Evolutionary conservation across 2,797 vertebrate genomes (phyloP).

Genomic region (Babyrousa celebensis): DNA sequence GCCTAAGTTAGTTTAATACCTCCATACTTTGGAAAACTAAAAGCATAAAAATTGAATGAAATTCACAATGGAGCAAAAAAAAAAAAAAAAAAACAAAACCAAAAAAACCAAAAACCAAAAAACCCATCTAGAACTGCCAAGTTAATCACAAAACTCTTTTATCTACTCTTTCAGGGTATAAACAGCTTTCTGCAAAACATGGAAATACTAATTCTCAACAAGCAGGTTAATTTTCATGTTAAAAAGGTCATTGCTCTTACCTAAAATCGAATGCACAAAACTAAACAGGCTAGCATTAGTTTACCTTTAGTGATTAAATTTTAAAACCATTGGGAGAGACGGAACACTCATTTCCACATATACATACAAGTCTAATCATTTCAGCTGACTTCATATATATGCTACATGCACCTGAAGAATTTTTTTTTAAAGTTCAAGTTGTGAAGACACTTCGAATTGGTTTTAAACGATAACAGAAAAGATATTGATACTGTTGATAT

Average conservation of each 20-base stretch:
- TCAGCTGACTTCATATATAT: conserved; percentile 50
- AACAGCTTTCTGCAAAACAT: conserved; percentile 89
- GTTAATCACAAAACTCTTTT: conserved; percentile 88
- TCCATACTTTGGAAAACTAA: conserved; percentile 85
- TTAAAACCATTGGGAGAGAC: conserved; percentile 78
- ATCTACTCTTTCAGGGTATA: conserved; percentile 85
- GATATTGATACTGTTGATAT: not conserved
- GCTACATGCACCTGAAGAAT: not conserved
- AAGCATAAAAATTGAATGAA: conserved; percentile 75
- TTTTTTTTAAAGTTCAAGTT: conserved; percentile 54
- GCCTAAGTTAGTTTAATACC: conserved; percentile 90
- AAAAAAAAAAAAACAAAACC: conserved; percentile 72
- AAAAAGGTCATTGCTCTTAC: conserved; percentile 80
- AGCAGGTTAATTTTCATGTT: conserved; percentile 87
- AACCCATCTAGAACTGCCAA: conserved; percentile 75
- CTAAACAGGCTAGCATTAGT: conserved; percentile 77
- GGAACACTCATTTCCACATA: conserved; percentile 85
- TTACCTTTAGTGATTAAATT: conserved; percentile 80
- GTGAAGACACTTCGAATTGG: conserved; percentile 25
- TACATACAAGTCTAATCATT: conserved; percentile 89
- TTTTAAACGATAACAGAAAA: conserved; percentile 62
- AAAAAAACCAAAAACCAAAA: conserved; percentile 64
- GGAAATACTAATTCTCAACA: conserved; percentile 88
- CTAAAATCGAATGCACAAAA: conserved; percentile 83
- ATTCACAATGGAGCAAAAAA: conserved; percentile 71